phyloP scores from a whole-genome alignment of 2,113 vertebrate genomes.

The Esox niger region DNA sequence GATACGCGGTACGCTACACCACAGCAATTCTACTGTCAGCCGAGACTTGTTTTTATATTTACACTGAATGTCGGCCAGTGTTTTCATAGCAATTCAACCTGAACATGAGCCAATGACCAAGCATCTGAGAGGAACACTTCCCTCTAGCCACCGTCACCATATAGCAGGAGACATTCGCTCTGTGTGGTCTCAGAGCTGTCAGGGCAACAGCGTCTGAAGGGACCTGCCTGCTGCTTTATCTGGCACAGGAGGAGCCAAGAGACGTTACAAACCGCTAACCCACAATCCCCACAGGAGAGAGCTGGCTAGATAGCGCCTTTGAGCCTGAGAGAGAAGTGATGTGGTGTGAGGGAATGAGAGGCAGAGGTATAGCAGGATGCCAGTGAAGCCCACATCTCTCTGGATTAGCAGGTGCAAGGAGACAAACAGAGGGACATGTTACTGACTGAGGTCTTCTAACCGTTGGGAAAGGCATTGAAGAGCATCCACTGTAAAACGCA shows the following conservation, averaged over 20 bases:
- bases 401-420: slow-evolving; percentile 56
- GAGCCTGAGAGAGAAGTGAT: slow-evolving; percentile 61
- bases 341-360: not conserved
- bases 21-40: no score
- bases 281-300: slow-evolving; percentile 48
- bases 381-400: slow-evolving; percentile 51
- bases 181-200: not conserved
- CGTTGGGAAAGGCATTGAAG: not conserved
- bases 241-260: slow-evolving; percentile 45
- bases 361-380: not conserved
- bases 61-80: no score
- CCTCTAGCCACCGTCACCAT: slow-evolving; percentile 4
- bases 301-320: slow-evolving; percentile 53
- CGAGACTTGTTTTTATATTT: no score
- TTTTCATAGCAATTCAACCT: no score
- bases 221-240: slow-evolving; percentile 37
- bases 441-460: slow-evolving; percentile 20
- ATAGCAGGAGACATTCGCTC: not conserved
- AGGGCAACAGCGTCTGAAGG: not conserved
- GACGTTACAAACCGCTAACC: slow-evolving; percentile 55
- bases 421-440: slow-evolving; percentile 51
- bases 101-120: no score
- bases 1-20: no score
- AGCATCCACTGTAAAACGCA: not conserved
- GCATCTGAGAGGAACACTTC: slow-evolving; percentile 49